These are phyloP conservation scores for Corapipo altera DNA, from an alignment of 2,113 vertebrate genomes.

Conservation along the genomic window DNA sequence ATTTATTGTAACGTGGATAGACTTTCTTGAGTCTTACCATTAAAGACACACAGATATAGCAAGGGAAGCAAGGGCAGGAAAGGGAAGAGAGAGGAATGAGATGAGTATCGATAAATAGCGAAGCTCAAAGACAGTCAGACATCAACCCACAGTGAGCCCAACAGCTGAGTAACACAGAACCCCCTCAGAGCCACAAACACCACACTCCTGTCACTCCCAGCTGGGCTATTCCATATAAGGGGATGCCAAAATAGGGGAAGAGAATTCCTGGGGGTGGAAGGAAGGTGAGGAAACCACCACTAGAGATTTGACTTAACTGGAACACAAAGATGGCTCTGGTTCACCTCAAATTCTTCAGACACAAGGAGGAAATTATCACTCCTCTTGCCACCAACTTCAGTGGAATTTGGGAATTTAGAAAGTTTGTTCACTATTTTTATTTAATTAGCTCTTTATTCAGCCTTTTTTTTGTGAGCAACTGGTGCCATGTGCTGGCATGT, in stretches of 20 bases:
- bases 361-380: neutral
- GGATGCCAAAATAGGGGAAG: neutral
- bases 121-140: slow-evolving; percentile 80
- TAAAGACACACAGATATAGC: slow-evolving; percentile 90
- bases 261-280: neutral
- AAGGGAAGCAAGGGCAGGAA: slow-evolving; percentile 84
- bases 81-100: slow-evolving; percentile 85
- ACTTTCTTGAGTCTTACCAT: slow-evolving; percentile 92
- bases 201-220: neutral
- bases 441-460: neutral
- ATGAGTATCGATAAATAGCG: slow-evolving; percentile 77
- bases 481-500: neutral
- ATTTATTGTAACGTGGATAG: slow-evolving; percentile 89
- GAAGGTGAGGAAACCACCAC: neutral
- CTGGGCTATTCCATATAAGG: neutral
- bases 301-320: neutral
- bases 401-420: neutral
- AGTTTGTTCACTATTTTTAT: neutral
- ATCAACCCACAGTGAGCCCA: slow-evolving; percentile 72
- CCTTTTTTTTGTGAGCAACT: neutral
- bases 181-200: neutral
- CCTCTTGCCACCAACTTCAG: neutral
- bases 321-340: neutral
- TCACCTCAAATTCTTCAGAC: neutral
- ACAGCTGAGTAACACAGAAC: slow-evolving; percentile 8